phyloP scores from a whole-genome alignment of 2,888 invertebrate genomes.

The Trimorus sp. region DNA sequence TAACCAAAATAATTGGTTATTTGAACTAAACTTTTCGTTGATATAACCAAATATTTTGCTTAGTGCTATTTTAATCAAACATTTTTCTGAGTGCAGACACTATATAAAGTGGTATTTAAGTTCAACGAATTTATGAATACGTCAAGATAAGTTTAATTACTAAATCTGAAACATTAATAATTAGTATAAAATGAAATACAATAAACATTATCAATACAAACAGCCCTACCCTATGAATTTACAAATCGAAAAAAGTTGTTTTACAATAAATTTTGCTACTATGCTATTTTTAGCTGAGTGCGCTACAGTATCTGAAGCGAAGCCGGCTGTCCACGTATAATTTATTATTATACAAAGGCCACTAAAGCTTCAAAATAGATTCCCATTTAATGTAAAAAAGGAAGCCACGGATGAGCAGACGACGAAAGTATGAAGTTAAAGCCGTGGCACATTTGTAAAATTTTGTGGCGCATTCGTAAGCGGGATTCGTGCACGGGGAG shows the following conservation, averaged over 20 bases:
- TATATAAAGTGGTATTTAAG: too few species aligned
- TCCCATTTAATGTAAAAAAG: slow-evolving; percentile 24
- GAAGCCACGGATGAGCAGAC: not conserved
- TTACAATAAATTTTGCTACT: not conserved
- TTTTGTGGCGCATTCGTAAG: slow-evolving; percentile 48
- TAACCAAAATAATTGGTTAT: too few species aligned
- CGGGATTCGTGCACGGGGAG: slow-evolving; percentile 35
- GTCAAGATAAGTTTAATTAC: too few species aligned
- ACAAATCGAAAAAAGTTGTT: too few species aligned
- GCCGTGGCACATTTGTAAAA: slow-evolving; percentile 41
- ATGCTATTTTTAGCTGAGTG: slow-evolving; percentile 7
- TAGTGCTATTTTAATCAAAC: too few species aligned
- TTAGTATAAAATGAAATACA: too few species aligned
- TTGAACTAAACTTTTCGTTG: too few species aligned
- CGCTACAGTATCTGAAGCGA: not conserved
- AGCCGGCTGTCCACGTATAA: slow-evolving; percentile 16
- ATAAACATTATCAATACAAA: too few species aligned
- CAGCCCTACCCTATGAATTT: too few species aligned
- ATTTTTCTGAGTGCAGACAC: too few species aligned
- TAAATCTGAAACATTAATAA: not conserved
- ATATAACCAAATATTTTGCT: too few species aligned
- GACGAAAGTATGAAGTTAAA: slow-evolving; percentile 32
- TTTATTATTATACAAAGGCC: slow-evolving; percentile 17
- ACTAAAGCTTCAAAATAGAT: slow-evolving; percentile 32
- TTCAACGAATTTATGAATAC: too few species aligned